Evolutionary conservation across 1,140 invertebrate genomes (phyloP).

Genomic region (Aphelinus atriplicis): DNA sequence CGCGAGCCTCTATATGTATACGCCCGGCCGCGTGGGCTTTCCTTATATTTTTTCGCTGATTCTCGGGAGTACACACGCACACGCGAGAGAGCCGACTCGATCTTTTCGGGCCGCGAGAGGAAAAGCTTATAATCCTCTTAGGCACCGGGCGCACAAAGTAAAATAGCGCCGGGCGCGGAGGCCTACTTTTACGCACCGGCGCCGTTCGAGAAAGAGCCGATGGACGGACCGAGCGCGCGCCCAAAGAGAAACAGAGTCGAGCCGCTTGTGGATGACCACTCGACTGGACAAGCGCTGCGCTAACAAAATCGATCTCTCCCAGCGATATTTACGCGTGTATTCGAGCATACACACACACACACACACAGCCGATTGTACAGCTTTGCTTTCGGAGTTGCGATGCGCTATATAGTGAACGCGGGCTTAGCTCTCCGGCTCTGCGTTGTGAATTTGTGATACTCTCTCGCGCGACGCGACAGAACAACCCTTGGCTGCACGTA

Average conservation of each 20-base stretch:
- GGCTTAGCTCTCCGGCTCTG: too few relatives aligned
- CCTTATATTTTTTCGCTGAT: constrained; percentile 31
- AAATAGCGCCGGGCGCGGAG: constrained; percentile 53
- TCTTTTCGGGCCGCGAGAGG: constrained; percentile 32
- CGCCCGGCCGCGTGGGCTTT: not conserved
- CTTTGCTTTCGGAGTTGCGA: too few relatives aligned
- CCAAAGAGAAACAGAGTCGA: not conserved
- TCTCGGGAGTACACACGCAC: not conserved
- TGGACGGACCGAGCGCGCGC: not conserved
- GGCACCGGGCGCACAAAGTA: constrained; percentile 60
- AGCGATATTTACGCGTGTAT: too few relatives aligned
- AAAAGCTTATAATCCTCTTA: constrained; percentile 61
- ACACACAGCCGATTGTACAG: too few relatives aligned
- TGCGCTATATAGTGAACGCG: too few relatives aligned
- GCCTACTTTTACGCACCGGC: constrained; percentile 54
- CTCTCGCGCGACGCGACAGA: too few relatives aligned
- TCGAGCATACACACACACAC: too few relatives aligned
- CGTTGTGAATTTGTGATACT: too few relatives aligned
- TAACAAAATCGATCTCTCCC: constrained; percentile 13
- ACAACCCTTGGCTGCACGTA: too few relatives aligned
- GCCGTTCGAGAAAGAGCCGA: constrained; percentile 30
- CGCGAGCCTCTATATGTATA: too few relatives aligned
- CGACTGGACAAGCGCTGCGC: not conserved
- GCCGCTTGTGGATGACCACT: constrained; percentile 6
- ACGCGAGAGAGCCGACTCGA: not conserved